Base-by-base conservation (phyloP, 2,888 invertebrate species). In the Drosophila paramelanica region DNA sequence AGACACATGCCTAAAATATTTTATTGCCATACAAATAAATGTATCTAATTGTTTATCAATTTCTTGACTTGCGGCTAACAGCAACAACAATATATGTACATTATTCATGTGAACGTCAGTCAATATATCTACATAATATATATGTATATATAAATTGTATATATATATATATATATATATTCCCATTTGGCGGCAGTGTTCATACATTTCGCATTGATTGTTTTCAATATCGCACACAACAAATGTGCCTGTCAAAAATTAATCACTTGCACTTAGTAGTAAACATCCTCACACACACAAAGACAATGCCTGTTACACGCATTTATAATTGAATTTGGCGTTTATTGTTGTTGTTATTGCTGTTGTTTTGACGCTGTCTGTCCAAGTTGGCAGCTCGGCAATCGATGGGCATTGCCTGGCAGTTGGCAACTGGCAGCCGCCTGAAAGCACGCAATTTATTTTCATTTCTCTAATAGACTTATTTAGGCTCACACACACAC, bases 391-490 rank as follows among this genome's bases (percentile, higher is more conserved):
- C 82, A 89, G 88, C 62, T 88, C 65, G 75, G 71, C 79, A 89
- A 84, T 82, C 88, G 89, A 89, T 89, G 82, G 79, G 46, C 36
- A 36, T 36, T 36, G 36, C 36, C 36, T 13, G 41, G 25, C 62
- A 58, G 59, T 79, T 81, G 84, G 73, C 82, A 88, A 76, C 81
- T 87, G 85, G 88, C 85, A 85, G 82, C 46, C 81, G 71, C 67
- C 86, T 85, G 81, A 82, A 88, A 88, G 90, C 84, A 89, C 89
- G 89, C 89, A 85, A 85, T 85, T 86, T 88, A 88, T 88, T 85
- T 85, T 88, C 84, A 85, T 89, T 89, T 79, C 84, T 88, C 83
- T 85, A 89, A 85, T 89, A 89, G 89, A 89, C 84, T 85, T 88
- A 89, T 89, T 83, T 88, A 86, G 89, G 66, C 86, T 62, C 59